Percentiles rank a stretch among this genome's conserved stretches.
These are phyloP conservation scores for Pollachius pollachius DNA, from an alignment of 2,113 vertebrate species.

Conservation along the genomic window DNA sequence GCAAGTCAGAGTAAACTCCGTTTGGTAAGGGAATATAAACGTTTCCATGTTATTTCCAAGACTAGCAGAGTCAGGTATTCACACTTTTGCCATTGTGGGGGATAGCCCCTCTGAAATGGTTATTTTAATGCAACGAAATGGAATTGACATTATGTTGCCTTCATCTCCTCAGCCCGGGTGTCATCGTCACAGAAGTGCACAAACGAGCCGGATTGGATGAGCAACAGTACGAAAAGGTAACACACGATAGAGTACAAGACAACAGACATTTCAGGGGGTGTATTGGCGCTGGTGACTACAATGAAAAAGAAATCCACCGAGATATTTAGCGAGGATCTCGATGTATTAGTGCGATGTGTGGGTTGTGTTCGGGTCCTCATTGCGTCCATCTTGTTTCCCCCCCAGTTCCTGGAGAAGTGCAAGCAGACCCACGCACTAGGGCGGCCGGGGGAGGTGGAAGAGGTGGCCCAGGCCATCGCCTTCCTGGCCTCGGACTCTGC, in stretches of 20 bases:
- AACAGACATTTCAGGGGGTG: too few relatives aligned
- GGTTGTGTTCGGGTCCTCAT: background rate
- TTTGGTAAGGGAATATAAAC: constrained; percentile 64
- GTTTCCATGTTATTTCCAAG: background rate
- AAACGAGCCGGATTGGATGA: constrained; percentile 76
- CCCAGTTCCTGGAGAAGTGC: constrained; percentile 67
- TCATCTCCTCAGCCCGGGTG: constrained; percentile 67
- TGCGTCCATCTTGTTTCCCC: background rate
- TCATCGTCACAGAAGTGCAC: constrained; percentile 79
- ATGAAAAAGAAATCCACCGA: too few relatives aligned
- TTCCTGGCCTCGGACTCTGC: constrained; percentile 80
- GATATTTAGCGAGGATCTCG: too few relatives aligned
- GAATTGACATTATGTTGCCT: background rate
- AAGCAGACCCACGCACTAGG: constrained; percentile 77
- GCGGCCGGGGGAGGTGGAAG: constrained; percentile 75
- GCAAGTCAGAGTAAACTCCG: constrained; percentile 79
- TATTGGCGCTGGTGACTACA: too few relatives aligned
- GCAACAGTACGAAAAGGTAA: constrained; percentile 74
- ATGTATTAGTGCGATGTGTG: background rate
- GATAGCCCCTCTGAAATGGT: too few relatives aligned
- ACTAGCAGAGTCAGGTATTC: background rate
- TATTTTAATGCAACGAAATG: too few relatives aligned
- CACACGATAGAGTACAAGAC: too few relatives aligned
- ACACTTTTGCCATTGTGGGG: too few relatives aligned
- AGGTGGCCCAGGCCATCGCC: constrained; percentile 79